Base-by-base conservation (phyloP, 2,113 vertebrate genomes). In the Eublepharis macularius region DNA sequence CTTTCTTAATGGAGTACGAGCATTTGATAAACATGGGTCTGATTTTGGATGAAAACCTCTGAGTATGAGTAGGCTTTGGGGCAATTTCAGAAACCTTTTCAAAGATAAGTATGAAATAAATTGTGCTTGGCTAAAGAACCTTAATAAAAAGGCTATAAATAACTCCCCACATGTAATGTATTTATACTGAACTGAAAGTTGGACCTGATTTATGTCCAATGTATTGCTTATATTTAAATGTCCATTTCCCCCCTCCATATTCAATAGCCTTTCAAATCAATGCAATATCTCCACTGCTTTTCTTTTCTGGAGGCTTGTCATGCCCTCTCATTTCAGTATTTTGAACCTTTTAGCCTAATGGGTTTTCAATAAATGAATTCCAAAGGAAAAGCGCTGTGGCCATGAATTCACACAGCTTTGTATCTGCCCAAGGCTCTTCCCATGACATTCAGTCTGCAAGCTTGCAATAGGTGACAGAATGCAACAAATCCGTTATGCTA, bases 371-470 rank as follows among this genome's bases (percentile, higher is more conserved):
- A 83, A 81, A 89, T 60, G 75, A 89, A 92, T 91, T 92, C 81
- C 89, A 91, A 90, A 24, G 9, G 84, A 91, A 90, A 90, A 92
- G 45, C 79, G 80, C 87, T 90, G 83, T 91, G 74, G 87, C 79
- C 92, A 83, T 93, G 86, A 86, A 86, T 87, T 94, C 86, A 87
- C 87, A 87, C 80, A 90, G 89, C 78, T 93, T 93, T 90, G 82
- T 90, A 80, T 76, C 80, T 91, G 70, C 86, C 89, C 54, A 88
- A 85, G 88, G 81, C 86, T 90, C 88, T 91, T 88, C 77, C 60
- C 82, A 75, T 76, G 91, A 75, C 92, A 92, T 79, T 87, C 0
- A 36, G 77, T 81, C 45, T 86, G 69, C 60, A 75, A 88, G 47
- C 68, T 75, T 34, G 36, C 66, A 43, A 86, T 45, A 41, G 78